Evolutionary conservation across 2,888 invertebrate genomes (phyloP), one percentile per base, ranked within the genome.

Genomic region (Tetragonisca angustula): DNA sequence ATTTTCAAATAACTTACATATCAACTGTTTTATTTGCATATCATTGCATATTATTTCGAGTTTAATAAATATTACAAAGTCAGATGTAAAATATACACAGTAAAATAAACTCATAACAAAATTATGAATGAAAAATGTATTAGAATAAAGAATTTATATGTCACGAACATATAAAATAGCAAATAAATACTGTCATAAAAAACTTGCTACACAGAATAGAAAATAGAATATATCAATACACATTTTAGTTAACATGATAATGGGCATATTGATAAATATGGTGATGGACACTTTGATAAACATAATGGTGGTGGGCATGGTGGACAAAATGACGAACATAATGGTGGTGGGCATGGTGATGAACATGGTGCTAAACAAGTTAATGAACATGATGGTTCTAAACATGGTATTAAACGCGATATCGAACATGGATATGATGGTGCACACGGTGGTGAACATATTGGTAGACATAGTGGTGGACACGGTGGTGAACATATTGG

Each of bases 341-440:
- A 27, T 19, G 75, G 76, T n/a, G 67, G 67, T 68, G 64, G 17
- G 15, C 59, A 59, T 59, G 59, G 49, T n/a, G 71, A 32, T 13
- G 64, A 24, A 13, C 61, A 78, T 2, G 50, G 49, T 3, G 70
- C 67, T 6, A 43, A 21, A 17, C 74, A 69, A 76, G 54, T 11
- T 95, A 17, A 5, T 21, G 24, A 1, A 59, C 65, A 67, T 5
- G 73, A n/a, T n/a, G n/a, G n/a, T n/a, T n/a, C n/a, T n/a, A n/a
- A n/a, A n/a, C n/a, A n/a, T n/a, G n/a, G n/a, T n/a, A n/a, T n/a
- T n/a, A n/a, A n/a, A n/a, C n/a, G n/a, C n/a, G n/a, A n/a, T n/a
- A n/a, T n/a, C n/a, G n/a, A n/a, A n/a, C n/a, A n/a, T n/a, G n/a
- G n/a, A n/a, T n/a, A n/a, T n/a, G n/a, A n/a, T n/a, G n/a, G n/a